Evolutionary conservation across 1,140 invertebrate genomes (phyloP).

Genomic region (Cheumatopsyche charites): DNA sequence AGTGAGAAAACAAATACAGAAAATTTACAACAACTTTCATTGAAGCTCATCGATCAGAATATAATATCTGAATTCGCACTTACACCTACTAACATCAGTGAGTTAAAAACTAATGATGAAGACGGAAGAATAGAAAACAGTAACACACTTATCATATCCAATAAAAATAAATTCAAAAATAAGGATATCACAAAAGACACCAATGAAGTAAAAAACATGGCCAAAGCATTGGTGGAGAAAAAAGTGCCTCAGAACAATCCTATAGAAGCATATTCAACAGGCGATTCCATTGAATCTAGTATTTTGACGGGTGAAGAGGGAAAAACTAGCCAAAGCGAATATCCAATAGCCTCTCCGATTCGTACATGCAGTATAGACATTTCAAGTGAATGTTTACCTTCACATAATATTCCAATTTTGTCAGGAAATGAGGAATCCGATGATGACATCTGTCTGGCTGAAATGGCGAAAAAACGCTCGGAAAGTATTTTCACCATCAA

Average conservation of each 20-base stretch:
- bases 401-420: slow-evolving; percentile 6
- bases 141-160: neutral
- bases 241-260: slow-evolving; percentile 1
- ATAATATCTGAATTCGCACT: slow-evolving; percentile 29
- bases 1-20: slow-evolving; percentile 19
- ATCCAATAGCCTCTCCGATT: neutral
- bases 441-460: slow-evolving; percentile 45
- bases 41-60: slow-evolving; percentile 11
- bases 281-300: slow-evolving; percentile 13
- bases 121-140: neutral
- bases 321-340: slow-evolving; percentile 2
- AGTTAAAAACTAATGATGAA: slow-evolving; percentile 11
- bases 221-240: slow-evolving; percentile 12
- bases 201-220: slow-evolving; percentile 39
- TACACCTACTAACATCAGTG: slow-evolving; percentile 16
- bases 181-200: slow-evolving; percentile 6
- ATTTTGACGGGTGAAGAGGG: slow-evolving; percentile 10
- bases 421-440: slow-evolving; percentile 41
- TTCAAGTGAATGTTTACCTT: neutral
- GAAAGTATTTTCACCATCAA: neutral
- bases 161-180: neutral
- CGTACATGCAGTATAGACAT: neutral
- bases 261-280: neutral
- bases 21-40: slow-evolving; percentile 9
- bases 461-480: slow-evolving; percentile 43